Evolutionary conservation across 2,797 vertebrate species (phyloP).

Genomic region (Lacerta agilis): DNA sequence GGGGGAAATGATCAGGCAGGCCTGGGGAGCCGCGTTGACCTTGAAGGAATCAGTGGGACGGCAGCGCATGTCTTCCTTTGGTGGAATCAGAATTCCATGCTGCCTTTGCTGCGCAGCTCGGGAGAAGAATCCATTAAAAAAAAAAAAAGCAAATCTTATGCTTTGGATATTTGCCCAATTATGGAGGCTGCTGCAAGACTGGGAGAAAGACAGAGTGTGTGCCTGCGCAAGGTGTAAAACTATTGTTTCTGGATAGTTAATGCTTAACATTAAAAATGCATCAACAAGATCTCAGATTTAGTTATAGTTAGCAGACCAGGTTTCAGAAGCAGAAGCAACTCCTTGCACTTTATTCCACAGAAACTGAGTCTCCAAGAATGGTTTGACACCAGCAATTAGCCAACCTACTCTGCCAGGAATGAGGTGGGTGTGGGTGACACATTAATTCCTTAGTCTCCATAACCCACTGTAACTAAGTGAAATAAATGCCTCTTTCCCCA

Average conservation of each 20-base stretch:
- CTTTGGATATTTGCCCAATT: background rate
- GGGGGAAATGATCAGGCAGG: background rate
- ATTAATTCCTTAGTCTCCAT: background rate
- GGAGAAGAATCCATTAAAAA: background rate
- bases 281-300: background rate
- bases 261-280: background rate
- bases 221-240: background rate
- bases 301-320: background rate
- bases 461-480: background rate
- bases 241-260: background rate
- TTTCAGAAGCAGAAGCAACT: background rate
- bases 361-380: background rate
- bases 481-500: background rate
- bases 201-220: no score
- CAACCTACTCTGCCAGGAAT: background rate
- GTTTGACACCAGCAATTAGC: background rate
- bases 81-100: background rate
- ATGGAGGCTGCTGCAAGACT: background rate
- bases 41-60: background rate
- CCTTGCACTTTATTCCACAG: no score
- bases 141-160: background rate
- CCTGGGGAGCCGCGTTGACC: background rate
- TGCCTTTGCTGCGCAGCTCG: background rate
- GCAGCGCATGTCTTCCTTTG: background rate
- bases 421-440: background rate